A percentile compares a stretch with the other conserved stretches of the same genome.
Conservation (phyloP, 2,113 vertebrate genomes). For the Crotalus viridis region DNA sequence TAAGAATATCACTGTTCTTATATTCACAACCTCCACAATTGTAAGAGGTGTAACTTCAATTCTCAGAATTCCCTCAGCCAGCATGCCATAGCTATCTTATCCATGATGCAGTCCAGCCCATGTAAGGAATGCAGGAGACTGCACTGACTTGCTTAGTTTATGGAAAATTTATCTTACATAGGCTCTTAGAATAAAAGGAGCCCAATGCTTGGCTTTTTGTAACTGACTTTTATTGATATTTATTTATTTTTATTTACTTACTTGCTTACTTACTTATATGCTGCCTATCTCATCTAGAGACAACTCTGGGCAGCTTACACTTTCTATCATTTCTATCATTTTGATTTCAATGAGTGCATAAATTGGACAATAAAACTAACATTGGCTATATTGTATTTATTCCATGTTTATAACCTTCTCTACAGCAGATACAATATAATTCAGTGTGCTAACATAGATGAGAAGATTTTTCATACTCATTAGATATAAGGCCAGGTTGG, state of each 20-base stretch:
- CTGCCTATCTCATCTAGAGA: not conserved
- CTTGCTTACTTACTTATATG: not conserved
- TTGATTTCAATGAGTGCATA: not conserved
- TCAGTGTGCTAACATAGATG: not conserved
- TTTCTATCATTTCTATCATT: not conserved
- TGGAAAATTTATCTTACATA: not conserved
- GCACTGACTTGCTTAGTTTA: not conserved
- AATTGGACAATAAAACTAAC: not conserved
- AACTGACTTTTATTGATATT: constrained; percentile 5
- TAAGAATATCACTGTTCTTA: not conserved
- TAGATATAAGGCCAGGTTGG: not conserved
- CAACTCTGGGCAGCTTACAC: not conserved
- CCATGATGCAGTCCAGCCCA: not conserved
- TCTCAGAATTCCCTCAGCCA: not conserved
- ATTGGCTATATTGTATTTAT: not conserved
- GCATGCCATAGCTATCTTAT: not conserved
- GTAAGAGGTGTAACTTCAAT: not conserved
- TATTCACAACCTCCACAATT: not conserved
- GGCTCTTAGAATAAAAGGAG: not conserved
- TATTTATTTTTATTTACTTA: too few species aligned
- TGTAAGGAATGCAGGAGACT: not conserved
- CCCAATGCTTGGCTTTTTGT: not conserved
- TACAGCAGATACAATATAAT: not conserved
- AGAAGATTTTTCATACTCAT: not conserved
- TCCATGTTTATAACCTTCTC: not conserved